Evolutionary conservation across 2,113 vertebrate species (phyloP).

Genomic region (Campylomormyrus tamandua): DNA sequence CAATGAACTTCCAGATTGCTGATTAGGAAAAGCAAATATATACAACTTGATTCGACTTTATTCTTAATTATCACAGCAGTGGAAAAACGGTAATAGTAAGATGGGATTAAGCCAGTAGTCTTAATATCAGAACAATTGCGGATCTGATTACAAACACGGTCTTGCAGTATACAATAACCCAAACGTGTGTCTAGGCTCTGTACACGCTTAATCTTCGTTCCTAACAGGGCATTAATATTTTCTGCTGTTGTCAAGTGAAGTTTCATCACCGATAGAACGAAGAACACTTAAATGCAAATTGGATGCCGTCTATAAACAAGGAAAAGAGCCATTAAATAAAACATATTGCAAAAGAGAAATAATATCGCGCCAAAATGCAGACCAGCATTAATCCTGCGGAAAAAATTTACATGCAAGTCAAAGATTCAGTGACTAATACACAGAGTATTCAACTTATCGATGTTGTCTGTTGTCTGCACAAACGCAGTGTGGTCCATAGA

Average conservation of each 20-base stretch:
- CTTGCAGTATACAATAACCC: background rate
- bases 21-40: background rate
- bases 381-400: background rate
- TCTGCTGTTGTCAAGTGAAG: background rate
- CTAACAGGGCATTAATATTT: background rate
- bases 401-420: background rate
- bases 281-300: background rate
- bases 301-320: background rate
- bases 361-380: background rate
- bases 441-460: background rate
- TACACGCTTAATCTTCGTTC: background rate
- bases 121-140: background rate
- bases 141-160: background rate
- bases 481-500: constrained; percentile 1
- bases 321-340: background rate
- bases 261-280: background rate
- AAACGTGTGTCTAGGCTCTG: background rate
- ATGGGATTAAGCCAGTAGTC: background rate
- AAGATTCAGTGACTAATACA: background rate
- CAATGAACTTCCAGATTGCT: background rate
- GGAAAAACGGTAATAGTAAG: background rate
- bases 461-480: background rate
- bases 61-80: background rate
- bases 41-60: background rate
- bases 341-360: background rate